Evolutionary conservation across 2,888 invertebrate species (phyloP).

Genomic region (Nematopogon swammerdamellus): DNA sequence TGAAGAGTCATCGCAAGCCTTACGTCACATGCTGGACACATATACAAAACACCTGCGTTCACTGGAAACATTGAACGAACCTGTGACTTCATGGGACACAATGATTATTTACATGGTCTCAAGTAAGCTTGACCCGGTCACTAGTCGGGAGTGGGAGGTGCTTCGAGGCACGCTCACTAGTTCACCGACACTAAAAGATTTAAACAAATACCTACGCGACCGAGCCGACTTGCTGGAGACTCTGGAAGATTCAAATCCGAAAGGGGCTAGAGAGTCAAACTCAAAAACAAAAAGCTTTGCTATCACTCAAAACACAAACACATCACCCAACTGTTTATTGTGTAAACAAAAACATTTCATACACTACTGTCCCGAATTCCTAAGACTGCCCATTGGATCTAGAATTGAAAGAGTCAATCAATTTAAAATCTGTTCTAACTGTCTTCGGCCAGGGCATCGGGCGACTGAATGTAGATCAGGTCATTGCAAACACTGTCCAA

Average conservation of each 20-base stretch:
- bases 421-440: slow-evolving; percentile 6
- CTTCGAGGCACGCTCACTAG: neutral
- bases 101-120: neutral
- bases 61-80: neutral
- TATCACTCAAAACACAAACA: neutral
- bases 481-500: neutral
- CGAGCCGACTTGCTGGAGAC: neutral
- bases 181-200: neutral
- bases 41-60: neutral
- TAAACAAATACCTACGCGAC: neutral
- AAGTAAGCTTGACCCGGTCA: neutral
- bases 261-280: neutral
- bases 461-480: neutral
- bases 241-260: neutral
- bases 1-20: no score
- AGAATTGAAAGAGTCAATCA: slow-evolving; percentile 2
- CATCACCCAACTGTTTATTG: slow-evolving; percentile 2
- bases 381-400: slow-evolving; percentile 3
- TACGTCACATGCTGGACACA: neutral
- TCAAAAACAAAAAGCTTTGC: neutral
- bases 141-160: neutral
- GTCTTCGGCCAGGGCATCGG: slow-evolving; percentile 6
- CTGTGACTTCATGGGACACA: neutral
- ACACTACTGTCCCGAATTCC: slow-evolving; percentile 5
- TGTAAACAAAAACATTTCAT: slow-evolving; percentile 6